Base-by-base conservation (phyloP, 2,888 invertebrate species). In the Phrixothrix hirtus region DNA sequence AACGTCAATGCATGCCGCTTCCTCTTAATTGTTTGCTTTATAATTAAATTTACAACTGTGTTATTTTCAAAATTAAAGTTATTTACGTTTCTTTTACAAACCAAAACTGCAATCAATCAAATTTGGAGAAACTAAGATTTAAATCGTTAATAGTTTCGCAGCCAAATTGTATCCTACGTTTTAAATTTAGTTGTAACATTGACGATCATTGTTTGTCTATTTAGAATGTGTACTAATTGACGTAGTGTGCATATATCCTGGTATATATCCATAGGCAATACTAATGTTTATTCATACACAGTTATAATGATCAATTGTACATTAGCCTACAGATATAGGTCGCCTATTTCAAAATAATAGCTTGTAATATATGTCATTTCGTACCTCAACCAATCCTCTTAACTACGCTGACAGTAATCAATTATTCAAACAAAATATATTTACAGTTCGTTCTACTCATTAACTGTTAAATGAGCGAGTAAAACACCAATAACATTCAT, bases 1-100 rank as follows among this genome's bases (percentile, higher is more conserved):
- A 42, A 60, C 53, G 55, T 51, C 51, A 45, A 43, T 44, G 48
- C 36, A 39, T 43, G 39, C 48, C 56, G 48, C 50, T 38, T 37
- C 43, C 32, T 39, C 15, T 17, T 47, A 47, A 37, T 39, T 47
- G 47, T 53, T 53, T 47, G 47, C 47, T 47, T 53, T 47, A 35
- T 53, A 53, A 53, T 53, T 53, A 47, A 47, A 53, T 47, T 43
- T 46, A 36, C 52, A 53, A 51, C 51, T 37, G 36, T 17, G 37
- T 39, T 41, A 32, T 39, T 11, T 30, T 42, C 16, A 27, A 34
- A 25, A 27, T 41, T 41, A 32, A 35, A 48, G 35, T 35, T 30
- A 47, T 39, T 47, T 47, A 15, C 11, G 34, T 32, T n/a, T n/a
- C n/a, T n/a, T n/a, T n/a, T n/a, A n/a, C n/a, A n/a, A n/a, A n/a